Conservation (phyloP, 1,140 invertebrate genomes). For the Cheumatopsyche charites region DNA sequence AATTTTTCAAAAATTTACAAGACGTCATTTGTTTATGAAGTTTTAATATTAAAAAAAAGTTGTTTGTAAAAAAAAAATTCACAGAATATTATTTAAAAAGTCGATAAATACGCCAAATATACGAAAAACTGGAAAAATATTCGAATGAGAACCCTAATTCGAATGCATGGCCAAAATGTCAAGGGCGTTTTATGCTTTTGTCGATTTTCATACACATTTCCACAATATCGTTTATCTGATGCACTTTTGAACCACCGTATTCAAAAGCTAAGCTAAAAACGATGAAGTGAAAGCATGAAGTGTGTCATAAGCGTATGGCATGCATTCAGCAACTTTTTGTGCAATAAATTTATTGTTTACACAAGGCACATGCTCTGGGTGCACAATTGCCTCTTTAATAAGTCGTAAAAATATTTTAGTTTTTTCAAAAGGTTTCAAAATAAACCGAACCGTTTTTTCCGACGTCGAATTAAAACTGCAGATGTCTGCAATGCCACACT, state of each 20-base stretch:
- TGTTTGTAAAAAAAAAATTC: too few species aligned
- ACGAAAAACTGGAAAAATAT: too few species aligned
- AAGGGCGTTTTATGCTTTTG: background rate
- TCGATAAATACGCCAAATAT: too few species aligned
- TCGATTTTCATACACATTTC: background rate
- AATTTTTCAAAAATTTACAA: too few species aligned
- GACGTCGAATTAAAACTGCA: background rate
- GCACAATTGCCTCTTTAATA: conserved; percentile 44
- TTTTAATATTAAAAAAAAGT: too few species aligned
- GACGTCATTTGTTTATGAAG: too few species aligned
- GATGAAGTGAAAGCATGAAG: conserved; percentile 7
- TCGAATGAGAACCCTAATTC: too few species aligned
- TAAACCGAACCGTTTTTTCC: conserved; percentile 2
- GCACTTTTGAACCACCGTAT: background rate
- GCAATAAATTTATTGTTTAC: conserved; percentile 43
- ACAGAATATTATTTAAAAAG: too few species aligned
- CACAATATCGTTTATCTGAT: conserved; percentile 1
- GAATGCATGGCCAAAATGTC: background rate
- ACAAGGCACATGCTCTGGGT: conserved; percentile 37
- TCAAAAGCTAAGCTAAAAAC: background rate
- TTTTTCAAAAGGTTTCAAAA: conserved; percentile 31
- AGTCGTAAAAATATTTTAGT: conserved; percentile 44
- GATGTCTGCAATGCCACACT: conserved; percentile 8
- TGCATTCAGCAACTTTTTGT: conserved; percentile 27
- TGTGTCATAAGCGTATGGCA: conserved; percentile 7